Conservation (phyloP, 2,888 invertebrate species). For the Andrena minutula region DNA sequence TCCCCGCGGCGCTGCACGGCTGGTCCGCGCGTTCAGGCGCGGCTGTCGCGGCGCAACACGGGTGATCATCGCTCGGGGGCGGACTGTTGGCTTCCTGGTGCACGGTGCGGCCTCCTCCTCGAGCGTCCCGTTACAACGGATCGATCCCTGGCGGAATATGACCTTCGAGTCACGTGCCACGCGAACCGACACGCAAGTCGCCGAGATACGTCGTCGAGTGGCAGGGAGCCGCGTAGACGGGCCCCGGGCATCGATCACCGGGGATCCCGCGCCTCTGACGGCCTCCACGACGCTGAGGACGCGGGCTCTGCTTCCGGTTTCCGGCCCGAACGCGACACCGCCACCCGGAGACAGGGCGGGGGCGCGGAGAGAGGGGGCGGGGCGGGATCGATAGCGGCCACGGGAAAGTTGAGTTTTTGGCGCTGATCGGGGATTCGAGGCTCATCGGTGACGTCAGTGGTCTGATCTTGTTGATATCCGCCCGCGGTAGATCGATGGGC, state of each 20-base stretch:
- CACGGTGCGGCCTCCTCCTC: slow-evolving; percentile 28
- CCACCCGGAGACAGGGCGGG: neutral
- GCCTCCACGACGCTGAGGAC: slow-evolving; percentile 32
- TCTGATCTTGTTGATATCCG: neutral
- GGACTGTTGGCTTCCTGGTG: slow-evolving; percentile 33
- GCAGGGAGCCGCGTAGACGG: slow-evolving; percentile 31
- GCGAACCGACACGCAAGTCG: slow-evolving; percentile 56
- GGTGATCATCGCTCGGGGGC: slow-evolving; percentile 60
- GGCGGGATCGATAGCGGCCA: slow-evolving; percentile 43
- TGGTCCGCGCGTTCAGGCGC: slow-evolving; percentile 21
- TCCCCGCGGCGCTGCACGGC: neutral
- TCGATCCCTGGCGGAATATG: slow-evolving; percentile 62
- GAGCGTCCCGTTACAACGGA: slow-evolving; percentile 37
- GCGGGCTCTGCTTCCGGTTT: slow-evolving; percentile 36
- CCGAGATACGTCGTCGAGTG: slow-evolving; percentile 38
- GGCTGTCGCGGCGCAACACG: slow-evolving; percentile 19
- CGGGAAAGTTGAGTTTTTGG: slow-evolving; percentile 25
- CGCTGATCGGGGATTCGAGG: slow-evolving; percentile 3
- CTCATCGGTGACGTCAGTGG: slow-evolving; percentile 3
- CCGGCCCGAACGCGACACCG: slow-evolving; percentile 33
- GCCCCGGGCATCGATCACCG: slow-evolving; percentile 53
- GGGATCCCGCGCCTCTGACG: slow-evolving; percentile 42
- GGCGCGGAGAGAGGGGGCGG: neutral
- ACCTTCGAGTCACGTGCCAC: slow-evolving; percentile 72
- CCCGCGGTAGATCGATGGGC: neutral